Evolutionary conservation across 1,140 invertebrate genomes (phyloP), one percentile per base, ranked within the genome.

Genomic region (Bombus breviceps): DNA sequence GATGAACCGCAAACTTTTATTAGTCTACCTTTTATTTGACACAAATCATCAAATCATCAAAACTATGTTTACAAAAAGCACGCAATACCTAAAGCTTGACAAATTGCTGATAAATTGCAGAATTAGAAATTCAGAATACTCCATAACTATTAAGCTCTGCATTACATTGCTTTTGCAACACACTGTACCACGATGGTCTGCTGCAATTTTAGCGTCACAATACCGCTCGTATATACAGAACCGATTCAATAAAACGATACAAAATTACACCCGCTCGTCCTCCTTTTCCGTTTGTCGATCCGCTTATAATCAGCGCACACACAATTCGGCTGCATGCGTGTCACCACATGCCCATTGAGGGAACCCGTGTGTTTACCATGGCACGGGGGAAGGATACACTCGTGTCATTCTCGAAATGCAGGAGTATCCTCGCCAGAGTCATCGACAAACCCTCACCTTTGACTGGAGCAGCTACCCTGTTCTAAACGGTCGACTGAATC

Each of bases 401-500:
- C 37, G 37, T 80, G 32, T 62, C 32, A 86, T 83, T 80, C 72
- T 74, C 25, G n/a, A 59, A 66, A 66, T 76, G 59, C 75, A 83
- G 43, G 3, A 8, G 1, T 37, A 37, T 37, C 68, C 59, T 69
- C 34, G 10, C 15, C 28, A 2, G 15, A 28, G 69, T 25, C 32
- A n/a, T 43, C 5, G 39, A 15, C 25, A 22, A 41, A 39, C 53
- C 62, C 86, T 92, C 95, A 97, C 97, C 97, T 97, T 97, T 98
- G 34, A 96, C 97, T 15, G 96, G 95, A 71, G 96, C 96, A 92
- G 94, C 94, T 94, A 95, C 93, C 96, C 96, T 92, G 96, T 96
- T 95, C 96, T 96, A 77, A 95, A 96, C 87, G 96, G 96, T 94
- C 95, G 96, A 94, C 96, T 97, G 96, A 91, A 98, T 96, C 83